Percentiles rank a stretch among this genome's conserved stretches.
phyloP scores from a whole-genome alignment of 2,888 invertebrate genomes.

The Nomada fabriciana region DNA sequence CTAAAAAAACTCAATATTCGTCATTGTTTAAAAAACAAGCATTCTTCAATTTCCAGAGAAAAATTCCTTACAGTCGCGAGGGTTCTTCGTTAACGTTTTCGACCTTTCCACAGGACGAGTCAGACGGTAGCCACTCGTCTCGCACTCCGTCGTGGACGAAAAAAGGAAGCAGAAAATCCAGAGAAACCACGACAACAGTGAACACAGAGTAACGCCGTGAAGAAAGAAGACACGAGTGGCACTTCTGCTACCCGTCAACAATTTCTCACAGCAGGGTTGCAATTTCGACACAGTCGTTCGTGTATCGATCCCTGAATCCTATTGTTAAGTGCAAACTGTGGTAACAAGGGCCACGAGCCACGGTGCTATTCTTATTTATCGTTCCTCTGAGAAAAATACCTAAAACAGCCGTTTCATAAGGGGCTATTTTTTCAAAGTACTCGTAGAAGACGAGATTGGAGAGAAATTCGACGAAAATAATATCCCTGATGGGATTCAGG shows the following conservation, averaged over 20 bases:
- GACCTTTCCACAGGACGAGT: neutral
- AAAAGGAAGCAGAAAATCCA: neutral
- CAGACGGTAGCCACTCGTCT: constrained; percentile 30
- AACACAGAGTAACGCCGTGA: neutral
- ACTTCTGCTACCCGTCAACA: constrained; percentile 42
- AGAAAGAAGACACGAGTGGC: constrained; percentile 49
- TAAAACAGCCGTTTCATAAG: too few relatives aligned
- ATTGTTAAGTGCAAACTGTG: neutral
- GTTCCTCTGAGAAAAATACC: too few relatives aligned
- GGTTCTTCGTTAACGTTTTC: neutral
- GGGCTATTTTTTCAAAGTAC: too few relatives aligned
- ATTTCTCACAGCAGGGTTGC: constrained; percentile 27
- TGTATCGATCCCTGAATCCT: neutral
- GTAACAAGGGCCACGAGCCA: neutral
- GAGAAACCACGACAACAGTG: neutral
- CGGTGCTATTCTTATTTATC: too few relatives aligned
- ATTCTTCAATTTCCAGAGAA: neutral
- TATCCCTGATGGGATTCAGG: neutral
- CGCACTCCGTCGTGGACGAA: constrained; percentile 1
- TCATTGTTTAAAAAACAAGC: too few relatives aligned
- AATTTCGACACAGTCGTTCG: constrained; percentile 45
- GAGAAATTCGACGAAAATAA: neutral
- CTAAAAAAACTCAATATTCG: too few relatives aligned
- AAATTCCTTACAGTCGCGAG: neutral
- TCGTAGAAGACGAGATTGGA: neutral